phyloP scores from a whole-genome alignment of 2,797 vertebrate genomes.

The Botia kubotai region DNA sequence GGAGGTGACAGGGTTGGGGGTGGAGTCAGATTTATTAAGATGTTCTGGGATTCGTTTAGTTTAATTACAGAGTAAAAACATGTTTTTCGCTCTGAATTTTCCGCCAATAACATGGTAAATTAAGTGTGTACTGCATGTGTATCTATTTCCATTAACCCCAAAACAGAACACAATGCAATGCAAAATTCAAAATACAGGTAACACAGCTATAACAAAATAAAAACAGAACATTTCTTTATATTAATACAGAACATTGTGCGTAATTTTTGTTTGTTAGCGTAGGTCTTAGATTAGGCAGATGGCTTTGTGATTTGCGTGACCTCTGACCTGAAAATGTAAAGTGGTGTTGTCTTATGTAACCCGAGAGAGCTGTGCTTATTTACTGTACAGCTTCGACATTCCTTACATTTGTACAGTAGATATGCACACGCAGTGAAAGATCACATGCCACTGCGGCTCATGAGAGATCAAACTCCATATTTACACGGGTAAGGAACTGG shows the following conservation, averaged over 20 bases:
- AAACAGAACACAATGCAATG: too few relatives aligned
- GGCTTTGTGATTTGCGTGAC: conserved; percentile 9
- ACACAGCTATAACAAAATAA: too few relatives aligned
- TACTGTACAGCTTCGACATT: conserved; percentile 9
- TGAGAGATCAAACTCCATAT: conserved; percentile 23
- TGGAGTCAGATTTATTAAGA: background rate
- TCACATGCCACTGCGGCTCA: background rate
- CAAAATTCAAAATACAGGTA: too few relatives aligned
- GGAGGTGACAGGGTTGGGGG: conserved; percentile 29
- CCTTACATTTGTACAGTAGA: background rate
- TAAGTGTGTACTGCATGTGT: background rate
- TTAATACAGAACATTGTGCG: too few relatives aligned
- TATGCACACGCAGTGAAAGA: background rate
- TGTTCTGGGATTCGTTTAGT: background rate
- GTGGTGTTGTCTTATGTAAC: conserved; percentile 1
- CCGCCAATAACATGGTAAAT: background rate
- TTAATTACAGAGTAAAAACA: background rate
- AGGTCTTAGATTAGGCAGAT: background rate
- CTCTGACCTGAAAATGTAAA: background rate
- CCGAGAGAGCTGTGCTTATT: conserved; percentile 1
- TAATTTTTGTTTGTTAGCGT: too few relatives aligned
- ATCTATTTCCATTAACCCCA: too few relatives aligned
- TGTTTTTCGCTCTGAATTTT: background rate
- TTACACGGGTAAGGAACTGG: conserved; percentile 15
- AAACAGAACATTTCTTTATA: too few relatives aligned